Evolutionary conservation across 2,113 vertebrate species (phyloP), one percentile per base, ranked within the genome.

Genomic region (Tragelaphus scriptus): DNA sequence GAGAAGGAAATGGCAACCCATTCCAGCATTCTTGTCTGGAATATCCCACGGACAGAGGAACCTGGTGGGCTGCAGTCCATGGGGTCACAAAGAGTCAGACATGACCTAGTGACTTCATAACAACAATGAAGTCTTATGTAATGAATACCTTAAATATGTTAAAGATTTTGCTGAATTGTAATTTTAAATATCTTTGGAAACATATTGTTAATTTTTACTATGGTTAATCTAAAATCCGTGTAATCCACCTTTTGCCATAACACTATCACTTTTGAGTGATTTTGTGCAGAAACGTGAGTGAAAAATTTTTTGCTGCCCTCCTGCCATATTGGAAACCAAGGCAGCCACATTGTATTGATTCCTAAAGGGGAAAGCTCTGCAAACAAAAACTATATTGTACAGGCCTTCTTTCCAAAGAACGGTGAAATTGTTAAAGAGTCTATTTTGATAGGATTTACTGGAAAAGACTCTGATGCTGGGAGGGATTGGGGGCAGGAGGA

Each of bases 121-220:
- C 19, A 36, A 71, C 19, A 71, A 6, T 71, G 68, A 71, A 71
- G 79, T 63, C 36, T 63, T 86, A 85, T 32, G 55, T 75, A 77
- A 19, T 13, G 10, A 23, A 53, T 49, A 85, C 30, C 3, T 44
- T 93, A 82, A 82, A 82, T 88, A 84, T 30, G 19, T 53, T 2
- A 28, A 25, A 53, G 28, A 36, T 63, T 85, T 59, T 47, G 40
- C 25, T 53, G 61, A 82, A 88, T 16, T 93, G 7, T 51, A 55
- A 61, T 49, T 59, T 58, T 65, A 51, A 94, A 75, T 77, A 26
- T 36, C 71, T 80, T 92, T 75, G 12, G 81, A n/a, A 86, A 63
- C 32, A 15, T 5, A 49, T 40, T 55, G 4, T 58, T 63, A n/a
- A 36, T 71, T 85, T 59, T 89, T 75, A n/a, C 10, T 51, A 23